These are phyloP conservation scores for Clarias fuscus DNA, from an alignment of 2,797 vertebrate species.

Conservation along the genomic window DNA sequence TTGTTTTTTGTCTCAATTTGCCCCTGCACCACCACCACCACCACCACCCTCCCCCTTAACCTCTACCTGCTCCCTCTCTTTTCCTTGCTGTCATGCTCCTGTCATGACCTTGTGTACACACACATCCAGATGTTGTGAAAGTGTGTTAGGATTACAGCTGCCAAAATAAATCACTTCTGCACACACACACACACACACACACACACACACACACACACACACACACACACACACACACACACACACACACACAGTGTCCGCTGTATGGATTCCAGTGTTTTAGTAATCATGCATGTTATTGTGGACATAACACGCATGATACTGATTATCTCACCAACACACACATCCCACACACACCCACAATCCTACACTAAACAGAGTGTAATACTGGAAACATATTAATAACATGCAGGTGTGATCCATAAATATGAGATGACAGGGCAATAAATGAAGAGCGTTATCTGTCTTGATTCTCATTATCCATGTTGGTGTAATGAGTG, in stretches of 20 bases:
- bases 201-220: conserved; percentile 35
- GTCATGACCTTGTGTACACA: conserved; percentile 30
- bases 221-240: conserved; percentile 25
- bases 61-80: conserved; percentile 22
- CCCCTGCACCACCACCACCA: too few relatives aligned
- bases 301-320: conserved; percentile 16
- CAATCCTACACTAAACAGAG: not conserved
- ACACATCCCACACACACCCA: conserved; percentile 3
- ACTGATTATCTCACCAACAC: not conserved
- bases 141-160: conserved; percentile 54
- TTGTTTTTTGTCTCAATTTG: not conserved
- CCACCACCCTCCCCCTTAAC: conserved; percentile 10
- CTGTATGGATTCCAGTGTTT: conserved; percentile 11
- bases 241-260: conserved; percentile 26
- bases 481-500: not conserved
- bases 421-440: not conserved
- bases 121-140: conserved; percentile 24
- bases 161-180: conserved; percentile 55
- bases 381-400: not conserved
- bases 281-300: conserved; percentile 12
- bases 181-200: conserved; percentile 26
- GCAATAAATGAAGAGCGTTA: not conserved
- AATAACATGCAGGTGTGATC: not conserved
- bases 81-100: conserved; percentile 17
- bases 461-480: conserved; percentile 6